These are phyloP conservation scores for Melinopterus prodromus DNA, from an alignment of 2,888 invertebrate genomes.

Conservation along the genomic window DNA sequence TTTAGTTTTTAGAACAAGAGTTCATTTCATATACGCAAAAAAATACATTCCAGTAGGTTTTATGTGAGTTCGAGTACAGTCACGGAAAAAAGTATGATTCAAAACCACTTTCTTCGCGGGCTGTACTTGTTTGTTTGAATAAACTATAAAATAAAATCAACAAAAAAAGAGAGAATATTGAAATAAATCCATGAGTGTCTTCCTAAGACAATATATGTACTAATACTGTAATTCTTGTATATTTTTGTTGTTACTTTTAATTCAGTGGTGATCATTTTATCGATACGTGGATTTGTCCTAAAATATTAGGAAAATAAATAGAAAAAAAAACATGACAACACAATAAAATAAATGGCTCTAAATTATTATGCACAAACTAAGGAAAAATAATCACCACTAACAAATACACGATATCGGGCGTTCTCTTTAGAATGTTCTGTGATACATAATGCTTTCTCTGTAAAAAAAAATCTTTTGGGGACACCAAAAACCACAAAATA, in stretches of 20 bases:
- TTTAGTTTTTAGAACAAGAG: too few relatives aligned
- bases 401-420: background rate
- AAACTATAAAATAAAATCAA: background rate
- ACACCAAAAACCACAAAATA: background rate
- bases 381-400: background rate
- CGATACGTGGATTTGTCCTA: background rate
- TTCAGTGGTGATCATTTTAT: background rate
- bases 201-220: background rate
- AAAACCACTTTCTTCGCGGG: too few relatives aligned
- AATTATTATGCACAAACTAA: background rate
- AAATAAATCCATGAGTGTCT: conserved; percentile 4
- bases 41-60: too few relatives aligned
- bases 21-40: too few relatives aligned
- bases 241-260: background rate
- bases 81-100: too few relatives aligned
- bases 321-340: background rate
- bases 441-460: background rate
- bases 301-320: background rate
- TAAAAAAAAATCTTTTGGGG: background rate
- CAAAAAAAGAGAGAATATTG: background rate
- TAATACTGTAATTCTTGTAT: background rate
- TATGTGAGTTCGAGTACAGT: too few relatives aligned
- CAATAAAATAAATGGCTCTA: background rate
- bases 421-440: conserved; percentile 4
- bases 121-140: background rate